These are phyloP conservation scores for Elysia chlorotica DNA, from an alignment of 1,140 invertebrate genomes.

Conservation along the genomic window DNA sequence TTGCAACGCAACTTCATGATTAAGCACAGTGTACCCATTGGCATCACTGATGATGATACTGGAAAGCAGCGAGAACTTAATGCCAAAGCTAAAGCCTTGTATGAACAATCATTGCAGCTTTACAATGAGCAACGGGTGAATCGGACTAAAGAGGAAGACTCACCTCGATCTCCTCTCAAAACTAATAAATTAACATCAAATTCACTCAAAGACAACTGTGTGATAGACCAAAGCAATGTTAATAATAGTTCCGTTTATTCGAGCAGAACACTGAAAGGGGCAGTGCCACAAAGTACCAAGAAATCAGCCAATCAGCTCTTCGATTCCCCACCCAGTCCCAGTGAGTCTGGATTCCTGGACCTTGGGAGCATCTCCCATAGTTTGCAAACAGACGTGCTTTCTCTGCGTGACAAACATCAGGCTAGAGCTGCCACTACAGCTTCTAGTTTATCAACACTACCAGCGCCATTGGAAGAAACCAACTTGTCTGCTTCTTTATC, in stretches of 20 bases:
- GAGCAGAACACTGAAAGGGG: no score
- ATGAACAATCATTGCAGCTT: slow-evolving; percentile 61
- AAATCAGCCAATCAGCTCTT: no score
- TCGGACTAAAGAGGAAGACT: slow-evolving; percentile 1
- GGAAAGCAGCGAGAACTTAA: slow-evolving; percentile 56
- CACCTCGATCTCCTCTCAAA: neutral
- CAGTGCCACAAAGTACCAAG: no score
- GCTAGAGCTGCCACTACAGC: neutral
- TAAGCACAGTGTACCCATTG: slow-evolving; percentile 36
- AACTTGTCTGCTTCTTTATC: neutral
- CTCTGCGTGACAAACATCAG: neutral
- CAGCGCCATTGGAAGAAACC: no score
- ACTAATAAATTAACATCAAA: no score
- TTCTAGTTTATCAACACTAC: no score
- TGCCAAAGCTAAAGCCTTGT: slow-evolving; percentile 58
- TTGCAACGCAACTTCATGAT: slow-evolving; percentile 48
- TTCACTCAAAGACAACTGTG: no score
- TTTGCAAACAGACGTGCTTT: neutral
- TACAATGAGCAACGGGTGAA: slow-evolving; percentile 27
- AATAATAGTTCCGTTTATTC: no score
- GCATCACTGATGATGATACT: slow-evolving; percentile 48
- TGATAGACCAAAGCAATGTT: no score
- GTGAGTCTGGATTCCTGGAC: neutral
- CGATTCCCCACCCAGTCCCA: no score
- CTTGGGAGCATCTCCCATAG: slow-evolving; percentile 5